These are phyloP conservation scores for Ommatoiulus sabulosus DNA, from an alignment of 2,888 invertebrate species.

Conservation along the genomic window DNA sequence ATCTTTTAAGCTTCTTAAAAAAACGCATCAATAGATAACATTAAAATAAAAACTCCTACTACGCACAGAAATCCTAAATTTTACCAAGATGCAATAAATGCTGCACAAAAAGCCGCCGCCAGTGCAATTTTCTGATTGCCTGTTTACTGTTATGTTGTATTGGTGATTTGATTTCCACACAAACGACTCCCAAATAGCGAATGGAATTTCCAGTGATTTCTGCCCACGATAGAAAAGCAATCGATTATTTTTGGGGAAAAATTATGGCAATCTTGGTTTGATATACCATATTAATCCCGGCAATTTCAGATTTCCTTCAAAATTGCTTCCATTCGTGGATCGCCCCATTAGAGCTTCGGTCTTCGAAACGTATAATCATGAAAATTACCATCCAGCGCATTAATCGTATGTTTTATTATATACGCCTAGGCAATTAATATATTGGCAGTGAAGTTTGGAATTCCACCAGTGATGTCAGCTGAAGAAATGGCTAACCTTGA, in stretches of 20 bases:
- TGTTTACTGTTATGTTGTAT: neutral
- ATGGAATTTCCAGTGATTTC: neutral
- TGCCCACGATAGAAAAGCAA: neutral
- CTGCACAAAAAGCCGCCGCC: neutral
- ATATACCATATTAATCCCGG: neutral
- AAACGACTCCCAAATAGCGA: neutral
- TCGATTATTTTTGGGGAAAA: neutral
- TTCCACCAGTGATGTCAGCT: constrained; percentile 50
- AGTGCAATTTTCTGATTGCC: constrained; percentile 6
- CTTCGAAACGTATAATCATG: neutral
- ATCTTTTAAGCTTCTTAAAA: neutral
- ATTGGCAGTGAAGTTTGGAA: constrained; percentile 52
- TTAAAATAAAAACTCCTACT: neutral
- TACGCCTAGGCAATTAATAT: constrained; percentile 48
- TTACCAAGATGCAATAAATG: neutral
- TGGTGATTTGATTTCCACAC: constrained; percentile 22
- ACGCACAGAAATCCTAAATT: neutral
- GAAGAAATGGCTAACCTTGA: constrained; percentile 44
- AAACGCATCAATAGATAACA: neutral
- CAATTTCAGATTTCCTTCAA: neutral
- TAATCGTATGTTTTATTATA: neutral
- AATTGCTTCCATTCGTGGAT: neutral
- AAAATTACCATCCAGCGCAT: neutral
- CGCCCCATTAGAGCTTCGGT: neutral
- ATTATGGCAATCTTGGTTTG: neutral